phyloP scores from a whole-genome alignment of 2,113 vertebrate genomes.

The Centrocercus urophasianus region DNA sequence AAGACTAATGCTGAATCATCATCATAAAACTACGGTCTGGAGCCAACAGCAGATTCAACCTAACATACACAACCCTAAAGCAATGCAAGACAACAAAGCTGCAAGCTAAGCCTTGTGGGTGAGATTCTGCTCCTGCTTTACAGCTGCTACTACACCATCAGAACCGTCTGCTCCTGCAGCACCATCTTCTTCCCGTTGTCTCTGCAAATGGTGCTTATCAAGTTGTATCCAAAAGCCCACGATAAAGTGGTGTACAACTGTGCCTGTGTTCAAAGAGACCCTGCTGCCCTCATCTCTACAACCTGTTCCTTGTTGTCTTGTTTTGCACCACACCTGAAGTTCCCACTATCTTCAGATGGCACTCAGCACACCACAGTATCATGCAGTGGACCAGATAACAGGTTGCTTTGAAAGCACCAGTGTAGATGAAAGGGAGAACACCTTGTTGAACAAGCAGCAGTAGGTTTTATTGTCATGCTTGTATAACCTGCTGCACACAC shows the following conservation, averaged over 20 bases:
- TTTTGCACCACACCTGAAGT: neutral
- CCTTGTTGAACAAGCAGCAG: neutral
- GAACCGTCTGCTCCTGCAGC: neutral
- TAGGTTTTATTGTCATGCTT: neutral
- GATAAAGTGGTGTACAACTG: neutral
- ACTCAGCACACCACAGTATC: rapidly evolving
- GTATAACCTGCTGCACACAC: neutral
- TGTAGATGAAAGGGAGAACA: rapidly evolving
- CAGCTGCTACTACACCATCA: rapidly evolving
- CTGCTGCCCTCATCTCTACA: neutral
- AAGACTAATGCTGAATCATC: slow-evolving; percentile 31
- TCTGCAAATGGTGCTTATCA: neutral
- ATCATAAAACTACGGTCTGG: neutral
- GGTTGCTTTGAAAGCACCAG: neutral
- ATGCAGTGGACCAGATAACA: rapidly evolving
- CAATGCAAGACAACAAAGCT: neutral
- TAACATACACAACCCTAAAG: neutral
- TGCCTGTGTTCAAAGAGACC: rapidly evolving
- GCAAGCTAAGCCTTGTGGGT: rapidly evolving
- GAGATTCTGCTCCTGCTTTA: neutral
- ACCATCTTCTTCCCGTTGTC: neutral
- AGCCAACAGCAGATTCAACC: neutral
- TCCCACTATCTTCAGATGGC: neutral
- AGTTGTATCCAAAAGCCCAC: neutral
- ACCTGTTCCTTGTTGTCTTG: neutral